phyloP scores from a whole-genome alignment of 2,797 vertebrate genomes.

The Myotis findleyi region DNA sequence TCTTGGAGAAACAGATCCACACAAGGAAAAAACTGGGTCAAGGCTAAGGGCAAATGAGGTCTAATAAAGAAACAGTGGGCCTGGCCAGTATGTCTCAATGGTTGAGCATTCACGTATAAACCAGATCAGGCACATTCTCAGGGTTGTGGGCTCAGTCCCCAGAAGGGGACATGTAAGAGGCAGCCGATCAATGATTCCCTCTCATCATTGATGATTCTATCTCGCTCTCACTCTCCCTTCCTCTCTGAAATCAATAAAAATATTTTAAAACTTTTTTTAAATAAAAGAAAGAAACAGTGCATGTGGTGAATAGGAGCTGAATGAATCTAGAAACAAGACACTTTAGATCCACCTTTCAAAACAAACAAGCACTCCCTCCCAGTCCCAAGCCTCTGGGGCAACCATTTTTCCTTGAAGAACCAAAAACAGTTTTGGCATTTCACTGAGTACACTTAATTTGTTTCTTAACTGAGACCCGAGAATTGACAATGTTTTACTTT shows the following conservation, averaged over 20 bases:
- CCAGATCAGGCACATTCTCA: no score
- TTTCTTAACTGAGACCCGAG: not conserved
- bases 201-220: no score
- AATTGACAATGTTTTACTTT: slow-evolving; percentile 22
- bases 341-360: not conserved
- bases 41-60: slow-evolving; percentile 14
- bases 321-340: not conserved
- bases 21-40: slow-evolving; percentile 35
- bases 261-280: not conserved
- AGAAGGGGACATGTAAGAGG: no score
- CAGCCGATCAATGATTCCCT: no score
- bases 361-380: not conserved
- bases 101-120: no score
- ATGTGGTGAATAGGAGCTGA: not conserved
- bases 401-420: not conserved
- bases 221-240: no score
- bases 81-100: no score
- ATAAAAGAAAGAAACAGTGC: not conserved
- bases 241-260: no score
- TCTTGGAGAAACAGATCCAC: slow-evolving; percentile 57
- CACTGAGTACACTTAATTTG: not conserved
- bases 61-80: not conserved
- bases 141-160: no score
- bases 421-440: slow-evolving; percentile 26
- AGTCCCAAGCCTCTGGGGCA: not conserved